Base-by-base conservation (phyloP, 2,888 invertebrate genomes). In the Lithosia quadra region DNA sequence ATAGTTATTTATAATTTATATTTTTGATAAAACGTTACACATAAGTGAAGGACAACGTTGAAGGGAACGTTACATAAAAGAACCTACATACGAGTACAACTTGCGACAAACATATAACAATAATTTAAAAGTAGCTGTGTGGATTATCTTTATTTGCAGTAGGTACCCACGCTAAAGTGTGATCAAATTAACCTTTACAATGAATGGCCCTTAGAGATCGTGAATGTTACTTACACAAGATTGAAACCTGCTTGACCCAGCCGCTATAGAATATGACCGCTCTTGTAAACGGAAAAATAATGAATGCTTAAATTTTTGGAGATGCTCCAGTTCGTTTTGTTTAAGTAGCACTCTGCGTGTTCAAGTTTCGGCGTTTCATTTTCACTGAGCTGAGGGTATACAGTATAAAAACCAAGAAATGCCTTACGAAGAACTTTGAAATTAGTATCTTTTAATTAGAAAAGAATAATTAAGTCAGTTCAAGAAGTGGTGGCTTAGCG, bases 291-390 rank as follows among this genome's bases (percentile, higher is more conserved):
- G 80, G 72, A 84, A 84, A 84, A 86, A 79, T 80, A 80, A 86
- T 83, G 81, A 86, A 81, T 82, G 81, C 81, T 82, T 78, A 83
- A 84, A 80, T 81, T 85, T 80, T 81, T 79, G 80, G 82, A 84
- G 81, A 76, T 73, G 75, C 84, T 87, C 77, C 81, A 80, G 79
- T 79, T 83, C 80, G 76, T 81, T 80, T 80, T 77, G 73, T 75
- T 68, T 83, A 81, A 88, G 86, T 81, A 81, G 79, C 82, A 76
- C 80, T 79, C 77, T 65, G 53, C 57, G 43, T 56, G 33, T 43
- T 82, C 73, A 73, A 71, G 67, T 71, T 71, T 56, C 63, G 65
- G 63, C 70, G 67, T 75, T 67, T 72, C 70, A 65, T 73, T 74
- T 72, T 67, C 61, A 69, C 69, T 56, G 68, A 74, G 65, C 63